A percentile compares a stretch with the other conserved stretches of the same genome.
Conservation (phyloP, 2,888 invertebrate genomes). For the Coelinius sp. region DNA sequence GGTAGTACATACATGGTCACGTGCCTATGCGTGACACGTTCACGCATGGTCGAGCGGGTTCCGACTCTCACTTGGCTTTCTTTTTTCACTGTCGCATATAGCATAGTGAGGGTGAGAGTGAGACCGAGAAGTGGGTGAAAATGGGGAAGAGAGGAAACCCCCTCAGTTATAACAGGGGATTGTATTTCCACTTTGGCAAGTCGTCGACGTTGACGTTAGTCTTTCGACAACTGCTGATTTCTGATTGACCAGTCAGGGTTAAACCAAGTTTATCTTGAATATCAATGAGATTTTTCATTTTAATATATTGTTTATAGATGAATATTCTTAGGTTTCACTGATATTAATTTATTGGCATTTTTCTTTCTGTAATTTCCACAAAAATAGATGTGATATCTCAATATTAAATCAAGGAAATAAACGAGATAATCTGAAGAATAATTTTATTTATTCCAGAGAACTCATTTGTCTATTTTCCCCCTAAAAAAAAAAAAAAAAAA, state of each 20-base stretch:
- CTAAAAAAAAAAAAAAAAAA: neutral
- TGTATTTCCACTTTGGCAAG: conserved; percentile 40
- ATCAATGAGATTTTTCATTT: neutral
- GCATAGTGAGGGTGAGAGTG: neutral
- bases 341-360: too few species aligned
- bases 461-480: neutral
- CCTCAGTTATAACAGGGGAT: conserved; percentile 27
- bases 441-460: neutral
- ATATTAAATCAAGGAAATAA: too few species aligned
- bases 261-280: neutral
- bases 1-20: conserved; percentile 68
- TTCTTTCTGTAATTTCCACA: too few species aligned
- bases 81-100: conserved; percentile 7
- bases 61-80: conserved; percentile 27
- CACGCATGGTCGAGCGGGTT: conserved; percentile 60
- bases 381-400: too few species aligned
- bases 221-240: conserved; percentile 3
- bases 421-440: neutral
- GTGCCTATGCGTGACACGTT: conserved; percentile 69
- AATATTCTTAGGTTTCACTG: too few species aligned
- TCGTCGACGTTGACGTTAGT: conserved; percentile 25
- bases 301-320: neutral
- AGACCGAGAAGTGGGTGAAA: neutral
- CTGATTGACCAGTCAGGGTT: conserved; percentile 6
- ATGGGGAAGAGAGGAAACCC: conserved; percentile 12